Conservation (phyloP, 2,888 invertebrate species). For the Prenolepis imparis region DNA sequence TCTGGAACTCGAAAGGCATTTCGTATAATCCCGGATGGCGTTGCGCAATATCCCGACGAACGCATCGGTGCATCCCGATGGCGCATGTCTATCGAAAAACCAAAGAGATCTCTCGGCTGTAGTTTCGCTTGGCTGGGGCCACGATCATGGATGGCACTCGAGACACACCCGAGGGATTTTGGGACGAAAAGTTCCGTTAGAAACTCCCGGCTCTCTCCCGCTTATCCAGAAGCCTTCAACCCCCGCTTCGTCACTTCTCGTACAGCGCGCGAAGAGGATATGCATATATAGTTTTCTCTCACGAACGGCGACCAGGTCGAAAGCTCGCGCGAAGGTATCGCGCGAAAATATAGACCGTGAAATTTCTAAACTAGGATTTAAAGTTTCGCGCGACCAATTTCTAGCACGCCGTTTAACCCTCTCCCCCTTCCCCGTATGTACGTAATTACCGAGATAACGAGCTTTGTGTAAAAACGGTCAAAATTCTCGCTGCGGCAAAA, state of each 20-base stretch:
- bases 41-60: conserved; percentile 47
- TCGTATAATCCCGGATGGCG: conserved; percentile 43
- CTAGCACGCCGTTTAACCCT: conserved; percentile 24
- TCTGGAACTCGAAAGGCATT: conserved; percentile 13
- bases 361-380: conserved; percentile 52
- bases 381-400: conserved; percentile 45
- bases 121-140: conserved; percentile 54
- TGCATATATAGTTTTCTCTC: conserved; percentile 53
- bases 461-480: conserved; percentile 54
- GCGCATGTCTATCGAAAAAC: conserved; percentile 68
- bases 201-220: conserved; percentile 61
- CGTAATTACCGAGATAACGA: conserved; percentile 64
- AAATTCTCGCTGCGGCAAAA: conserved; percentile 14
- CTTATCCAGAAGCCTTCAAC: conserved; percentile 58
- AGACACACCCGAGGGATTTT: conserved; percentile 72
- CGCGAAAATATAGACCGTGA: conserved; percentile 47
- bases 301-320: conserved; percentile 30
- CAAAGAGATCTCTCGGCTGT: conserved; percentile 64
- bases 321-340: conserved; percentile 19
- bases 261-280: not conserved
- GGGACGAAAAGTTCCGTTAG: conserved; percentile 68
- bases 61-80: conserved; percentile 52
- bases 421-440: not conserved
- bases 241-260: not conserved
- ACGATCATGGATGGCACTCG: conserved; percentile 66